Evolutionary conservation across 2,888 invertebrate genomes (phyloP), one percentile per base, ranked within the genome.

Genomic region (Melitaea athalia): DNA sequence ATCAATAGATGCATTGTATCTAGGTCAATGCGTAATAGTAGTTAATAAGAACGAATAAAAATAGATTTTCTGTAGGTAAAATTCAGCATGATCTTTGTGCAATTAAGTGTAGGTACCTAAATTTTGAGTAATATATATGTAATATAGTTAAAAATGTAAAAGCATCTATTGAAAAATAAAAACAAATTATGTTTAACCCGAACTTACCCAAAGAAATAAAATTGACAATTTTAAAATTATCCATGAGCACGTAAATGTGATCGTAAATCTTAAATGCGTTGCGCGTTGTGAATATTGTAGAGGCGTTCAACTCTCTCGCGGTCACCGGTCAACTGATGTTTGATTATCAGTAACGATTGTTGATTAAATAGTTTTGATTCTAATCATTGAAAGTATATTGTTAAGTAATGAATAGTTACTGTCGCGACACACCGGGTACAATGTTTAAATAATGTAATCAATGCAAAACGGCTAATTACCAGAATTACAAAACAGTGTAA

Each of bases 181-280:
- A 5, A 57, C 5, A 42, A 42, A 57, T 42, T 11, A 7, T 15
- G 8, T 14, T 15, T 15, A 57, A 14, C 3, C 8, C 10, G 5
- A 71, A 88, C 92, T 89, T 78, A 92, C 92, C 86, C 76, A 92
- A 77, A 70, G 86, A 82, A 74, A 66, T 81, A 73, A 88, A 91
- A 45, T 89, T 87, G 14, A 90, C 87, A 59, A 90, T 79, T 81
- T 87, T 78, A 74, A 81, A 89, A 73, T 81, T 81, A 77, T 85
- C 89, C 89, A 89, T 91, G 67, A 61, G 69, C 71, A 72, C 74
- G 70, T 50, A 72, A 70, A 60, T 73, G 76, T 75, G 72, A 73
- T 77, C 70, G 72, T 70, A 42, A 50, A 66, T 71, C 24, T 33
- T 61, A 69, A 63, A 62, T 67, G 65, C 68, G 74, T 74, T 75